Evolutionary conservation across 2,797 vertebrate species (phyloP), one percentile per base, ranked within the genome.

Genomic region (Rousettus madagascariensis): DNA sequence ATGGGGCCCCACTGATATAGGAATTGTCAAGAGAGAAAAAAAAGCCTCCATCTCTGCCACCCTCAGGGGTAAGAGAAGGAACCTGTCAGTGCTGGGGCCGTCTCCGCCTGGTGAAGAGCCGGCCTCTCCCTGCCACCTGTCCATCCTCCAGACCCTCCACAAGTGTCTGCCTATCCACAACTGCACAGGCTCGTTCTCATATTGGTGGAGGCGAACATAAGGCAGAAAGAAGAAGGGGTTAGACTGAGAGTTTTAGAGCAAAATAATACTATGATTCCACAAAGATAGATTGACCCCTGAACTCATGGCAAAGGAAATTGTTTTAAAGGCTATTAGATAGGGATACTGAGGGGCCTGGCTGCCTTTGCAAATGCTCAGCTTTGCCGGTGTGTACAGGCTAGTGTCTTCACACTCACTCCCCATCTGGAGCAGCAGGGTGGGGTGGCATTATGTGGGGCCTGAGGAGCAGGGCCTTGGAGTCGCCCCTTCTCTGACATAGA

Each of bases 301-400:
- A 57, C 63, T 90, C 61, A 19, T 43, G 68, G 36, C 57, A 51
- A 66, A 90, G 17, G 51, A 65, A 75, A 30, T 7, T 9, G 24
- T 22, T 77, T 46, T 55, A 30, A 55, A 75, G 30, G 46, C 28
- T 12, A 59, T 15, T 49, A 77, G 36, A 63, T 10, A 28, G 30
- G 6, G 9, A 46, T 46, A 12, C 46, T 46, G 46, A 4, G 20
- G 65, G 13, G 33, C 33, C 33, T 33, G 30, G 12, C 53, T 26
- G 6, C 43, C 13, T 74, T 65, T 17, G 26, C 55, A 16, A 2
- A 5, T 0, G 46, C 24, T 71, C 16, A 15, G 7, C 61, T 71
- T 63, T 55, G 26, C 4, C 2, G 0, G 1, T 6, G 4, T 51
- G n/a, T 16, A 22, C 5, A 3, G 49, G 17, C 24, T 2, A 16